phyloP scores from a whole-genome alignment of 2,888 invertebrate genomes.

The Diaperis boleti region DNA sequence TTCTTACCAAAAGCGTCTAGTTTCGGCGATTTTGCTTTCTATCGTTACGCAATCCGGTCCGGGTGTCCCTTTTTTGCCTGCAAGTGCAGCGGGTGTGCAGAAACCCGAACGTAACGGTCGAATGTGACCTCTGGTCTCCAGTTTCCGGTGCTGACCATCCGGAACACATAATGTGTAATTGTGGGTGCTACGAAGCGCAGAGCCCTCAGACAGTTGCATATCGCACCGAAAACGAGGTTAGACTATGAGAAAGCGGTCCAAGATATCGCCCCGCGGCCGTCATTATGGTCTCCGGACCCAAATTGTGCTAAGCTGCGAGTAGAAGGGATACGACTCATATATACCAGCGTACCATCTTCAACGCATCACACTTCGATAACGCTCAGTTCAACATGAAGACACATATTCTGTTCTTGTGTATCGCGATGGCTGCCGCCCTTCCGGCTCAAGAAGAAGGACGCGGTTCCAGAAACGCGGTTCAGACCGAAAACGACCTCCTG shows the following conservation, averaged over 20 bases:
- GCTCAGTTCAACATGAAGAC: conserved; percentile 61
- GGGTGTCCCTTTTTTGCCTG: neutral
- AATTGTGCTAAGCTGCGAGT: conserved; percentile 62
- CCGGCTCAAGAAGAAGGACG: conserved; percentile 74
- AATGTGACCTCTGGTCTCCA: conserved; percentile 1
- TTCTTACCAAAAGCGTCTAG: neutral
- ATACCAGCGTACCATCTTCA: conserved; percentile 62
- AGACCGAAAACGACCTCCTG: conserved; percentile 83
- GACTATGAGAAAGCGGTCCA: conserved; percentile 68
- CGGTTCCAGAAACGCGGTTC: conserved; percentile 71
- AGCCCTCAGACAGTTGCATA: conserved; percentile 53
- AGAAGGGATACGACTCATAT: conserved; percentile 65
- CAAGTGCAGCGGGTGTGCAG: neutral
- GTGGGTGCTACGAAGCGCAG: conserved; percentile 24
- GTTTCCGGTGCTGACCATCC: conserved; percentile 41
- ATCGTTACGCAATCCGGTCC: conserved; percentile 5
- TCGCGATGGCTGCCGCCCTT: conserved; percentile 72
- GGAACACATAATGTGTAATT: conserved; percentile 36
- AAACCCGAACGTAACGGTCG: neutral
- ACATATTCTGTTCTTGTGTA: conserved; percentile 68
- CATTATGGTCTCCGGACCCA: conserved; percentile 66
- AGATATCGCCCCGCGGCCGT: conserved; percentile 65
- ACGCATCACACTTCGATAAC: conserved; percentile 59
- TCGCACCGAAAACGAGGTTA: conserved; percentile 63
- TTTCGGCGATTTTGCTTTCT: conserved; percentile 28